These are phyloP conservation scores for Cataglyphis albicans DNA, from an alignment of 2,888 invertebrate species.

Conservation along the genomic window DNA sequence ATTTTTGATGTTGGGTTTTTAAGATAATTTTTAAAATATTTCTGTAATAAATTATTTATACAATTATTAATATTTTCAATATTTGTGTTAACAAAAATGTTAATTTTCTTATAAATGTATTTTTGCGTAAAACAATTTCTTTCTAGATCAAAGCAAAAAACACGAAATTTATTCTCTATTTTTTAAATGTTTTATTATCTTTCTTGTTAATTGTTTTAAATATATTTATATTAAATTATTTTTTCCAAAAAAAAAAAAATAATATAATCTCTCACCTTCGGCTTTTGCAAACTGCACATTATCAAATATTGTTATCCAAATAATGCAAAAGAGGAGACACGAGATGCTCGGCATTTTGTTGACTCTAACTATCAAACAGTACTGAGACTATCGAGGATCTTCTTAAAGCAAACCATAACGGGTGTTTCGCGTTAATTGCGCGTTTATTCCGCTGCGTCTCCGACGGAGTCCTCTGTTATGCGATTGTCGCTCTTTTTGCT, in stretches of 20 bases:
- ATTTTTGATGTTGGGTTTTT: background rate
- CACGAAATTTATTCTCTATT: background rate
- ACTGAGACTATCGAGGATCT: slow-evolving; percentile 52
- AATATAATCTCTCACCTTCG: slow-evolving; percentile 67
- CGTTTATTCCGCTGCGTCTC: slow-evolving; percentile 60
- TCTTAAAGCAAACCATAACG: slow-evolving; percentile 58
- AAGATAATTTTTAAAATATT: background rate
- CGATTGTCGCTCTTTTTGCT: slow-evolving; percentile 66
- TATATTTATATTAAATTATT: background rate
- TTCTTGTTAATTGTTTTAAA: background rate
- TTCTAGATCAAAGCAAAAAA: background rate
- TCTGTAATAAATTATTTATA: background rate
- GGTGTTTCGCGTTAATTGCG: slow-evolving; percentile 63
- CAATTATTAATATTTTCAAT: background rate
- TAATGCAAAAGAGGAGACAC: slow-evolving; percentile 9
- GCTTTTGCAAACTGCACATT: slow-evolving; percentile 54
- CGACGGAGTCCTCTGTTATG: slow-evolving; percentile 3
- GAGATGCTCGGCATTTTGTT: slow-evolving; percentile 57
- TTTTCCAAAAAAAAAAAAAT: background rate
- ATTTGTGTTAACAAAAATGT: background rate
- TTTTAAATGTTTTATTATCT: background rate
- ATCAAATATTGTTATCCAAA: background rate
- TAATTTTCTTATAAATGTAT: background rate
- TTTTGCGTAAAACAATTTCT: background rate
- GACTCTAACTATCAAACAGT: background rate